Conservation (phyloP, 2,888 invertebrate genomes). For the Leptopilina drosophilae region DNA sequence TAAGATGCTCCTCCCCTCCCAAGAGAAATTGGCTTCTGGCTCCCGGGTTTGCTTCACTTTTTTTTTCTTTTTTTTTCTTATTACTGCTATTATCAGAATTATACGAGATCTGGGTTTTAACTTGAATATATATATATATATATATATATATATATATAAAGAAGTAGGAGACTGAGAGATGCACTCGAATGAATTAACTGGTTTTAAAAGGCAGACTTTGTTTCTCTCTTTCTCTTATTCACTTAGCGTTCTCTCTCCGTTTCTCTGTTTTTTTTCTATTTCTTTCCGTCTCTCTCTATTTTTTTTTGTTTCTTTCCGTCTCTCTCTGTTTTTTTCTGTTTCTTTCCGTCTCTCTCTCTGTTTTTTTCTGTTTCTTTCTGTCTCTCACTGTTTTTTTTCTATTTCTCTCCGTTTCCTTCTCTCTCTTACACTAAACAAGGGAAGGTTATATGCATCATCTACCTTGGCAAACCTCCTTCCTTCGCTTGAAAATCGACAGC, state of each 20-base stretch:
- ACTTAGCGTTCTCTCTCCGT: not conserved
- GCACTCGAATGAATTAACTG: conserved; percentile 45
- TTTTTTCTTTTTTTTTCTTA: conserved; percentile 7
- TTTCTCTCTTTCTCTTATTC: no score
- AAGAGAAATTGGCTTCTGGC: not conserved
- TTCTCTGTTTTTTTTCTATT: not conserved
- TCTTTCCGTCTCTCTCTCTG: not conserved
- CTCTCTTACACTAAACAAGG: not conserved
- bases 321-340: no score
- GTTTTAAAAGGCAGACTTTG: conserved; percentile 33
- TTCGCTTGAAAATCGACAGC: conserved; percentile 46
- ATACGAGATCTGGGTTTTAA: conserved; percentile 20
- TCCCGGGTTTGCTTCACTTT: not conserved
- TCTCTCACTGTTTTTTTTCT: no score
- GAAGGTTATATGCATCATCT: not conserved
- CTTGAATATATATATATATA: not conserved
- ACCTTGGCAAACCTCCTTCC: not conserved
- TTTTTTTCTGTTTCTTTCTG: no score
- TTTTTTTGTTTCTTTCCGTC: no score
- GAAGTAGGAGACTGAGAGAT: not conserved
- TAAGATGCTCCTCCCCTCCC: conserved; percentile 19
- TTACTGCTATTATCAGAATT: conserved; percentile 48
- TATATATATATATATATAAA: not conserved
- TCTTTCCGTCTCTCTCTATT: no score
- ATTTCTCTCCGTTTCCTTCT: no score